Evolutionary conservation across 2,797 vertebrate genomes (phyloP), one percentile per base, ranked within the genome.

Genomic region (Alfaro cultratus): DNA sequence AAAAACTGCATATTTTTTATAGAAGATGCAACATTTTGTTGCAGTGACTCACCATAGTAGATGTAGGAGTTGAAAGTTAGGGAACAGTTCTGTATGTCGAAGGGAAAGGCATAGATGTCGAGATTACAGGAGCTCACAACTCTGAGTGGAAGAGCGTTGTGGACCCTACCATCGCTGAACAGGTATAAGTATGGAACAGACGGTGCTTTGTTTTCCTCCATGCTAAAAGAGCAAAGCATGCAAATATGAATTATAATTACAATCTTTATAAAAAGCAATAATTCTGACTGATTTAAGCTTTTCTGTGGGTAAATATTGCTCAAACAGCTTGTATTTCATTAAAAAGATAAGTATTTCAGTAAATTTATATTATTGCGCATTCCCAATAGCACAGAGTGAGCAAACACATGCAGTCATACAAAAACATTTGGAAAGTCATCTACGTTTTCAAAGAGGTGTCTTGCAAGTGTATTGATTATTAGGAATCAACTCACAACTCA

Each of bases 41-140:
- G 23, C 4, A 23, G 41, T 9, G 13, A 16, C 86, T 94, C 73
- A 96, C 96, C 88, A 0, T 11, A 1, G 83, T 93, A 94, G 29
- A 94, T 1, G 85, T 88, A 94, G 74, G 94, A 94, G 57, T 88
- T 90, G 85, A 94, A 96, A 29, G 95, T 95, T 11, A 94, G 34
- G 0, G 88, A 89, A 84, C 94, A 96, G 74, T 95, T 96, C 89
- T 96, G 96, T 75, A 94, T 78, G 84, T 96, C 95, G 43, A 97
- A 97, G 21, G 96, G 96, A 86, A 96, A 96, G 60, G 91, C 95
- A 90, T 95, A 96, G 91, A 95, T 93, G 55, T 95, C 77, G 12
- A 96, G 91, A 60, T 92, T 95, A 74, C 96, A 97, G 79, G 96
- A 94, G 84, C 94, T 96, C 82, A 94, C 88, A 21, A 96, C 89